Base-by-base conservation (phyloP, 2,888 invertebrate genomes). In the Pediacus dermestoides region DNA sequence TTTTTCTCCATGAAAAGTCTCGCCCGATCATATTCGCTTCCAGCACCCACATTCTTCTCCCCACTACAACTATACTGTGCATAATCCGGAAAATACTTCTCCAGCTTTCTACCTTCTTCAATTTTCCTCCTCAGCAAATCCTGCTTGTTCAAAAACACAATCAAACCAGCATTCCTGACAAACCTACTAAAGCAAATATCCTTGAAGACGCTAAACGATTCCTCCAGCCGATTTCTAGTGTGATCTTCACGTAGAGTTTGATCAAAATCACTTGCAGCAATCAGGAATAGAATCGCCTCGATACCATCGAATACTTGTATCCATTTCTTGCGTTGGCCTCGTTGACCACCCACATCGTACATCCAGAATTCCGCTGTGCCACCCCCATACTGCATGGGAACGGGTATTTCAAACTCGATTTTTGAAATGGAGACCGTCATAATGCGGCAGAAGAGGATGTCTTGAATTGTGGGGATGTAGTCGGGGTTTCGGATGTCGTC, bases 281-380 rank as follows among this genome's bases (percentile, higher is more conserved):
- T 85, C 39, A 89, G 66, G 63, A 88, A 89, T 63, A 89, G 75
- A 31, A 89, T 82, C 1, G 87, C 87, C 52, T 86, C 79, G 49
- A 88, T 86, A 2, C 85, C 87, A 63, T 87, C 88, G 57, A 89
- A 89, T 1, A 85, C 85, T 44, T 57, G 58, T 52, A 89, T 87
- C 89, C 89, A 89, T 64, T 88, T 88, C 52, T 82, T 82, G 38
- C 88, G 71, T 58, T 88, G 85, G 7, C 87, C 88, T 38, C 85
- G 70, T 63, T 89, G 89, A 0, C 89, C 89, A 0, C 89, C 89
- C 0, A 89, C 89, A 60, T 89, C 89, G 54, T 81, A 88, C 80
- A 89, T 86, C 74, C 82, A 82, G 60, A 87, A 86, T 14, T 79
- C 76, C 55, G 85, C 83, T 3, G 72, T 65, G 0, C 85, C 83